These are phyloP conservation scores for Babyrousa celebensis DNA, from an alignment of 2,797 vertebrate genomes.

Conservation along the genomic window DNA sequence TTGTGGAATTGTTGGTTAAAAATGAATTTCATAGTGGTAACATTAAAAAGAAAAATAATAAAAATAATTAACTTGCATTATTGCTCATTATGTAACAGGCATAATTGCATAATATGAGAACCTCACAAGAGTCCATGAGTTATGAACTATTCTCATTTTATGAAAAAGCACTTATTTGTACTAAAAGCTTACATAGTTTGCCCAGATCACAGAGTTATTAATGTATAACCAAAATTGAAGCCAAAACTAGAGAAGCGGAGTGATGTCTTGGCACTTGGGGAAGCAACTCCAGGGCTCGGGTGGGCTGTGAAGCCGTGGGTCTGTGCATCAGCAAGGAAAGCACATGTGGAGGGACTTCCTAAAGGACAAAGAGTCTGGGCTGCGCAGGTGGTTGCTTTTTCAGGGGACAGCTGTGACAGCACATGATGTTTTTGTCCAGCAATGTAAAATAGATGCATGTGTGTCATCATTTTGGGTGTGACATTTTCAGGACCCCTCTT, in stretches of 20 bases:
- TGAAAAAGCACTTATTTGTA: background rate
- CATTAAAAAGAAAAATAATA: too few relatives aligned
- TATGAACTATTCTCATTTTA: background rate
- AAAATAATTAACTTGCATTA: too few relatives aligned
- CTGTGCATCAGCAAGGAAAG: background rate
- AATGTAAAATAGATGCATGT: background rate
- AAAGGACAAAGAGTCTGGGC: too few relatives aligned
- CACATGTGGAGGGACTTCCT: rapidly evolving
- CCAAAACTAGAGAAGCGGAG: background rate
- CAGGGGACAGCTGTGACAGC: background rate
- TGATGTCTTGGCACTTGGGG: too few relatives aligned
- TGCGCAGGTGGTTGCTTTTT: too few relatives aligned
- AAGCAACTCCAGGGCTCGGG: background rate
- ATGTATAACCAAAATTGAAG: background rate
- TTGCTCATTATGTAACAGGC: too few relatives aligned
- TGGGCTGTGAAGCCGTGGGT: background rate
- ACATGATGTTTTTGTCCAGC: background rate
- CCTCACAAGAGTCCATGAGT: too few relatives aligned
- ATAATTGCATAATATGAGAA: too few relatives aligned
- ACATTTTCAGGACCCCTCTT: background rate
- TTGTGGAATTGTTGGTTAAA: too few relatives aligned
- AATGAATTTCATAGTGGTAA: too few relatives aligned
- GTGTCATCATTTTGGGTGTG: background rate
- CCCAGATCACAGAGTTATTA: background rate
- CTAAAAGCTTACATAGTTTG: background rate